These are phyloP conservation scores for Agelas oroides DNA, from an alignment of 37 sponge, comb jelly and placozoan genomes.

Conservation along the genomic window DNA sequence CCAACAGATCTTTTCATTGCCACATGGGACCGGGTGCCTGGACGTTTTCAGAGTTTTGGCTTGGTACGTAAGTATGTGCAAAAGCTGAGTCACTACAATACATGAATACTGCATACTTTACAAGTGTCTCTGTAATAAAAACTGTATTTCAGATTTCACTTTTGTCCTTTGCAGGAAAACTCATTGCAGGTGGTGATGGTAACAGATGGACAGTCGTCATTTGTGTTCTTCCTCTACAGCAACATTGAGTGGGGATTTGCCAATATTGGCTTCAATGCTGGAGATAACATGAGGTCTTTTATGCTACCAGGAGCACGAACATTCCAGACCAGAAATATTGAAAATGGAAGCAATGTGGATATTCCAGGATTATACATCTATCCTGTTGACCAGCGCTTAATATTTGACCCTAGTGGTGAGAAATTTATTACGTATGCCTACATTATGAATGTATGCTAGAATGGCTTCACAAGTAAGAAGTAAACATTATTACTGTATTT, in stretches of 20 bases:
- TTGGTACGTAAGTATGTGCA: no score
- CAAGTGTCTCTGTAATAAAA: no score
- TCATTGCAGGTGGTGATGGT: not conserved
- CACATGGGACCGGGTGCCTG: not conserved
- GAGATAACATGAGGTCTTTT: not conserved
- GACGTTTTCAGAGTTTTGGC: no score
- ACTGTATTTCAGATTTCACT: no score
- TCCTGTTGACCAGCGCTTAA: not conserved
- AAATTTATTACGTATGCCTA: no score
- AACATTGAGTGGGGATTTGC: not conserved
- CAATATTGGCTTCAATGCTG: conserved; percentile 3
- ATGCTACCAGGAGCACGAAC: not conserved
- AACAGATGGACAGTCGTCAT: not conserved
- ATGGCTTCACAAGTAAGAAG: no score
- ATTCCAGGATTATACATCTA: not conserved
- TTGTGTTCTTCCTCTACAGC: not conserved
- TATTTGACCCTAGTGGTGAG: no score
- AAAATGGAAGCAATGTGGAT: not conserved
- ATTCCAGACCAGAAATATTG: not conserved
- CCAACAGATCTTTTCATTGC: not conserved
- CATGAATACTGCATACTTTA: no score
- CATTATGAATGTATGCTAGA: no score
- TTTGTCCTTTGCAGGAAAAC: not conserved
- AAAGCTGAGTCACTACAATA: no score
- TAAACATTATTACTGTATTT: no score